These are phyloP conservation scores for Drosophila eugracilis DNA, from an alignment of 1,140 invertebrate genomes.

Conservation along the genomic window DNA sequence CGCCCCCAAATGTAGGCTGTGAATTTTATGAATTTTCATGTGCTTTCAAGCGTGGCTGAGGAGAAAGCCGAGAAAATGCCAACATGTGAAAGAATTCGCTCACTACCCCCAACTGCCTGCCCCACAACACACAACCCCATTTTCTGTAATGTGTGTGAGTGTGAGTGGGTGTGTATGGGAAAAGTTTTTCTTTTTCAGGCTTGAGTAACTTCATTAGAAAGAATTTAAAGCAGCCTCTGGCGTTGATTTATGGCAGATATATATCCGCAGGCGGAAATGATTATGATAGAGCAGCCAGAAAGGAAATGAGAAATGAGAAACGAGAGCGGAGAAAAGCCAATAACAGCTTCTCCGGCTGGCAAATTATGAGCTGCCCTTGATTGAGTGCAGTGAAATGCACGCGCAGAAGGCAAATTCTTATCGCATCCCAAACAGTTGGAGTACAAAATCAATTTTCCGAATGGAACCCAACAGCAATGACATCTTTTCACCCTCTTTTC, in stretches of 20 bases:
- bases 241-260: slow-evolving; percentile 69
- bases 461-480: slow-evolving; percentile 31
- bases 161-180: slow-evolving; percentile 26
- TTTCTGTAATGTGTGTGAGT: too few species aligned
- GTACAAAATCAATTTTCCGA: slow-evolving; percentile 71
- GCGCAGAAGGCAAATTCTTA: slow-evolving; percentile 61
- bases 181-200: slow-evolving; percentile 70
- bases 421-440: slow-evolving; percentile 51
- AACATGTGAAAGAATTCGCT: slow-evolving; percentile 64
- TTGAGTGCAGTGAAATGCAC: slow-evolving; percentile 45
- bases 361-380: slow-evolving; percentile 57
- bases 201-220: slow-evolving; percentile 78
- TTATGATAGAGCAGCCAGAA: slow-evolving; percentile 38
- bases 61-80: slow-evolving; percentile 57
- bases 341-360: slow-evolving; percentile 25
- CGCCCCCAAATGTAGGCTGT: slow-evolving; percentile 42
- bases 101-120: slow-evolving; percentile 45
- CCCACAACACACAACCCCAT: neutral
- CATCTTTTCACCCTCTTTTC: neutral
- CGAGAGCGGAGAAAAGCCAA: slow-evolving; percentile 23
- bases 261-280: slow-evolving; percentile 50
- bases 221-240: slow-evolving; percentile 69
- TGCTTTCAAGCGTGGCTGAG: slow-evolving; percentile 65
- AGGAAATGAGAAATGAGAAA: slow-evolving; percentile 24
- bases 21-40: slow-evolving; percentile 79